Base-by-base conservation (phyloP, 2,888 invertebrate species). In the Metopia argyrocephala region DNA sequence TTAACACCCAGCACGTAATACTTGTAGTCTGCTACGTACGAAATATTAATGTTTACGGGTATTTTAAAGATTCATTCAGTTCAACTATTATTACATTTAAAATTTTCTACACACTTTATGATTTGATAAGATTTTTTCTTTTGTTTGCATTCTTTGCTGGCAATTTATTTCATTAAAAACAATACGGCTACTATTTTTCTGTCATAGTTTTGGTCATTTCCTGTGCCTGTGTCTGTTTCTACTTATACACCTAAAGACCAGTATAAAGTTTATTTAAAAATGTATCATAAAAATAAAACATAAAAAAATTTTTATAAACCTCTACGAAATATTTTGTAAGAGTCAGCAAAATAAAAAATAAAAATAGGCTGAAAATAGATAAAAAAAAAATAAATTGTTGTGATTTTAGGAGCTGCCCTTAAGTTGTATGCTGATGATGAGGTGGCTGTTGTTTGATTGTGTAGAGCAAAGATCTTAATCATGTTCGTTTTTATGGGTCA, bases 401-500 rank as follows among this genome's bases (percentile, higher is more conserved):
- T 62, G 68, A 76, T 69, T 76, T 62, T 25, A 54, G 46, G 15
- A 25, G 15, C 25, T 27, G 62, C 28, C 38, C 56, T 25, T 20
- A 62, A 76, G 38, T 38, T 38, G 15, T 38, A 4, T 15, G 15
- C 38, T 15, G 38, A 66, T 46, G 31, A 31, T 71, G n/a, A 66
- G 54, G 38, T 71, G 48, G 52, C 12, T 25, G 27, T 69, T 27
- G 12, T 70, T n/a, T n/a, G 38, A 6, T 38, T 23, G 54, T 21
- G 54, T 25, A 52, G 21, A 54, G 12, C 18, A 56, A 56, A 48
- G n/a, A 74, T n/a, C 21, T 52, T 28, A 48, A 54, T 69, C 38
- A 68, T 54, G 54, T 38, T 38, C 38, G 38, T 15, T 56, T 78
- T 68, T 73, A 66, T 78, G 61, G 78, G 78, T 73, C 78, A 78